Evolutionary conservation across 2,797 vertebrate species (phyloP), one percentile per base, ranked within the genome.

Genomic region (Erithacus rubecula): DNA sequence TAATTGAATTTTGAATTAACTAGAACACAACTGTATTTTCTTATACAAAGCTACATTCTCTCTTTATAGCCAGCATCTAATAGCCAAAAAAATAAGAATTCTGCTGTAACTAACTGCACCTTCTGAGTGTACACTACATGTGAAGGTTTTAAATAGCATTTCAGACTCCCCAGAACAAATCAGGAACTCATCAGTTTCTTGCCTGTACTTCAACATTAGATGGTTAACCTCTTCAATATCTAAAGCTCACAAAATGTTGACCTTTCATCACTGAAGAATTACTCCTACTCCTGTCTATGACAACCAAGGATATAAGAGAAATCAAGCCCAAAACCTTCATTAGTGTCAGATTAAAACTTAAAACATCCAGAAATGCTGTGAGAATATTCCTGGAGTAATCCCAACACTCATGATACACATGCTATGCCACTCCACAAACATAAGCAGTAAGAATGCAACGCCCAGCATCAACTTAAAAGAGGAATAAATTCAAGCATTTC

Each of bases 1-100:
- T 60, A 85, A 89, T 4, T 85, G 71, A 70, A 93, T 92, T 90
- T 85, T 88, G 68, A 90, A 93, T 39, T 16, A 94, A 83, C 36
- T 30, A 78, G 52, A 85, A 71, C 20, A 59, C 43, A 80, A 55
- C 16, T 26, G 44, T 2, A 2, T 53, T 74, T 87, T 63, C 47
- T 59, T 77, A 84, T 17, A 63, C 15, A 69, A 15, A 80, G 47
- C 20, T 41, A 75, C 2, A 1, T 46, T 46, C 16, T 60, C 55
- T 68, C 69, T 81, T 68, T 51, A 87, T 13, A 87, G 59, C 9
- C 34, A 71, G 20, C 34, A 78, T 32, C 29, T 32, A 27, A 44
- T 24, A 86, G 43, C 32, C 4, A 41, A 64, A 53, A 80, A 49
- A 24, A 5, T 1, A 23, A 46, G 2, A 56, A 26, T 52, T 55